These are phyloP conservation scores for Melospiza georgiana DNA, from an alignment of 2,113 vertebrate genomes.

Conservation along the genomic window DNA sequence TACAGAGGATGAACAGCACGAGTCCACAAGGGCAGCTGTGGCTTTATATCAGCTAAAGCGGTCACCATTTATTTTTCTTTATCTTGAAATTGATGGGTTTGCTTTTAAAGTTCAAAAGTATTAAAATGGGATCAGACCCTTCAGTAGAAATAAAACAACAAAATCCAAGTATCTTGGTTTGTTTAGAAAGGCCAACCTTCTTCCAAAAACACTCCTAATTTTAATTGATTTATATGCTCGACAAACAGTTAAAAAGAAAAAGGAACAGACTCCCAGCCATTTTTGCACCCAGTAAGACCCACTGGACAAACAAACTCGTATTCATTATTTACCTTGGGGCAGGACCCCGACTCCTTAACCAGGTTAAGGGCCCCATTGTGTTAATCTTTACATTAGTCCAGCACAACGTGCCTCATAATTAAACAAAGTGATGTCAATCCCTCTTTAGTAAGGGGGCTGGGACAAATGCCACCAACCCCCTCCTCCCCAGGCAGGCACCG, in stretches of 20 bases:
- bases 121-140: background rate
- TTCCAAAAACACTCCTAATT: background rate
- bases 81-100: background rate
- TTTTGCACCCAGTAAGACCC: background rate
- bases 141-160: background rate
- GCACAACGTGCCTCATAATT: background rate
- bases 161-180: background rate
- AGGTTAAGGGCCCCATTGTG: constrained; percentile 16
- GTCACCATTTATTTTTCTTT: background rate
- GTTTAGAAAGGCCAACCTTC: background rate
- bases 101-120: background rate
- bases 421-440: background rate
- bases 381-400: constrained; percentile 20
- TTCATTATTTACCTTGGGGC: constrained; percentile 15
- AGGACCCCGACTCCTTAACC: constrained; percentile 12
- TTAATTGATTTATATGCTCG: background rate
- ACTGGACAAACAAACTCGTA: background rate
- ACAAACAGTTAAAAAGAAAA: background rate
- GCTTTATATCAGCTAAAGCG: background rate
- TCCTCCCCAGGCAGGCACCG: background rate
- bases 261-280: background rate
- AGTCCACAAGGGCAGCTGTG: background rate
- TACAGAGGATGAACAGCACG: background rate
- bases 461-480: background rate
- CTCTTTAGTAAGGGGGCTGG: background rate